phyloP scores from a whole-genome alignment of 2,797 vertebrate species.

The Eidolon dupreanum region DNA sequence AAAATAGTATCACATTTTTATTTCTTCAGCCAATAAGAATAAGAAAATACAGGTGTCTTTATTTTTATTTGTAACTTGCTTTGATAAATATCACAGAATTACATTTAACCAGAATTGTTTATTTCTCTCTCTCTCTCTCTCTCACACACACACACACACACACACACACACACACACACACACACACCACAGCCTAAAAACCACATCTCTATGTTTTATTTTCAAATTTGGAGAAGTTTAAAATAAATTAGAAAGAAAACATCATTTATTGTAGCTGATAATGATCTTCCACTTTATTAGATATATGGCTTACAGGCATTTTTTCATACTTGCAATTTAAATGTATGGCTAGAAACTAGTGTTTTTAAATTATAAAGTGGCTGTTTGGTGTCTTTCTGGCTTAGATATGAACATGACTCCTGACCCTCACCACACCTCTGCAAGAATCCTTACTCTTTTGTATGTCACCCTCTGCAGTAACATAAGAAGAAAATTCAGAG shows the following conservation, averaged over 20 bases:
- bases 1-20: neutral
- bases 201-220: neutral
- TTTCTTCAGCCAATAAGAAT: neutral
- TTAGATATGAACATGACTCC: neutral
- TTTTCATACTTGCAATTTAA: conserved; percentile 36
- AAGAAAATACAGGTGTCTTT: neutral
- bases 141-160: neutral
- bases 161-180: neutral
- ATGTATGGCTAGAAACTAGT: neutral
- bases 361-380: neutral
- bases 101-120: conserved; percentile 32
- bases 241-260: neutral
- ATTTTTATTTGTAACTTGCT: conserved; percentile 43
- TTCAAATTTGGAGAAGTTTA: neutral
- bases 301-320: neutral
- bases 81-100: conserved; percentile 32
- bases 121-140: too few relatives aligned
- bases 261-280: neutral
- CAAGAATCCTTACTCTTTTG: neutral
- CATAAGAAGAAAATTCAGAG: conserved; percentile 28
- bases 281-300: neutral
- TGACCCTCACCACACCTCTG: neutral
- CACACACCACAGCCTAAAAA: neutral
- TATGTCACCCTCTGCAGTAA: neutral
- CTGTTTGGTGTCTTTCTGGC: neutral